Percentiles rank a stretch among this genome's conserved stretches.
phyloP scores from a whole-genome alignment of 2,888 invertebrate species.

The Lasius platythorax region DNA sequence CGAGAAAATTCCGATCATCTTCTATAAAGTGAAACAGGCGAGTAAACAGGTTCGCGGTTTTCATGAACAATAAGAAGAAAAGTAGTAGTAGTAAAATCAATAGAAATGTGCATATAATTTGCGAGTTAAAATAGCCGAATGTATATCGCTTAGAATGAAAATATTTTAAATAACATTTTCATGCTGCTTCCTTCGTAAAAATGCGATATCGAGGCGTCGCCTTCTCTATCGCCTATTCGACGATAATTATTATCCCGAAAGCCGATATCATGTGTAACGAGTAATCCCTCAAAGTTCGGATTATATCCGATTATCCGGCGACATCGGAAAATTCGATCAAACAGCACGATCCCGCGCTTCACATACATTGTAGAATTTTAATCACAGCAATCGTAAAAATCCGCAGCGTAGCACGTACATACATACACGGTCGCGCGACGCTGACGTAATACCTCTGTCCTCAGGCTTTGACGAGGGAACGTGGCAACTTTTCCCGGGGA shows the following conservation, averaged over 20 bases:
- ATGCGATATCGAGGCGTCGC: neutral
- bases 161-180: neutral
- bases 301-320: conserved; percentile 67
- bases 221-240: neutral
- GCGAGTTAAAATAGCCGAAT: neutral
- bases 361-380: conserved; percentile 65
- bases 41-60: conserved; percentile 45
- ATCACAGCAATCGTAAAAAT: conserved; percentile 69
- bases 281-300: conserved; percentile 65
- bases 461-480: conserved; percentile 60
- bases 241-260: conserved; percentile 65
- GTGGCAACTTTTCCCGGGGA: conserved; percentile 66
- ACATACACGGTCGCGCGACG: neutral
- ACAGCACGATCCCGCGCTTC: conserved; percentile 37
- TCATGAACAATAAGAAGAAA: conserved; percentile 30
- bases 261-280: conserved; percentile 37
- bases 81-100: neutral
- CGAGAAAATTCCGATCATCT: conserved; percentile 71
- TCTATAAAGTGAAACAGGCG: conserved; percentile 20
- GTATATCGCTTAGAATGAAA: neutral
- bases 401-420: conserved; percentile 59
- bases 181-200: neutral
- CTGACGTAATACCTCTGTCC: conserved; percentile 53
- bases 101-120: conserved; percentile 2
- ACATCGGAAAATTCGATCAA: conserved; percentile 70